phyloP scores from a whole-genome alignment of 2,113 vertebrate genomes.

The Alosa alosa region DNA sequence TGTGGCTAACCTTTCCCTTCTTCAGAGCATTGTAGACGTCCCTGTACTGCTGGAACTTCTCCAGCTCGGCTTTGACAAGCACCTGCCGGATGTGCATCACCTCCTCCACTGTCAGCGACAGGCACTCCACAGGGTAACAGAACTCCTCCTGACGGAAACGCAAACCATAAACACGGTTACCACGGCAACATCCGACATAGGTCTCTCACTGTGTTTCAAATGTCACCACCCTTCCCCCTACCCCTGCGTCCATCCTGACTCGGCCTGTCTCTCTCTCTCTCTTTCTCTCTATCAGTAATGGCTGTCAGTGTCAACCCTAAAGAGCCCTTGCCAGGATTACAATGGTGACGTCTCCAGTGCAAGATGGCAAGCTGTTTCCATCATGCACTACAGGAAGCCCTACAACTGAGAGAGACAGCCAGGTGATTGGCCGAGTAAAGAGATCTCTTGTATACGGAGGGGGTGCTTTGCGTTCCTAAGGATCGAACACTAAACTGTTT shows the following conservation, averaged over 20 bases:
- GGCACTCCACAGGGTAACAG: conserved; percentile 93
- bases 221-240: neutral
- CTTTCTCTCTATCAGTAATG: neutral
- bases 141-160: conserved; percentile 89
- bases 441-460: neutral
- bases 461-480: neutral
- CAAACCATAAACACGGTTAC: conserved; percentile 48
- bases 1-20: conserved; percentile 89
- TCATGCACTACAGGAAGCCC: neutral
- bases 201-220: conserved; percentile 12
- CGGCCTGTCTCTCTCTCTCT: neutral
- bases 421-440: neutral
- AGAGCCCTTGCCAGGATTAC: neutral
- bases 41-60: conserved; percentile 98
- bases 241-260: neutral
- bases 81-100: conserved; percentile 99
- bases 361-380: neutral
- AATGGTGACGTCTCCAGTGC: neutral
- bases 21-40: conserved; percentile 97
- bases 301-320: neutral
- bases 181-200: conserved; percentile 27
- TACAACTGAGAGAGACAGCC: neutral
- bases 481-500: neutral
- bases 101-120: conserved; percentile 94
- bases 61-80: conserved; percentile 94